phyloP scores from a whole-genome alignment of 2,888 invertebrate species.

The Dolichomitus sp. region DNA sequence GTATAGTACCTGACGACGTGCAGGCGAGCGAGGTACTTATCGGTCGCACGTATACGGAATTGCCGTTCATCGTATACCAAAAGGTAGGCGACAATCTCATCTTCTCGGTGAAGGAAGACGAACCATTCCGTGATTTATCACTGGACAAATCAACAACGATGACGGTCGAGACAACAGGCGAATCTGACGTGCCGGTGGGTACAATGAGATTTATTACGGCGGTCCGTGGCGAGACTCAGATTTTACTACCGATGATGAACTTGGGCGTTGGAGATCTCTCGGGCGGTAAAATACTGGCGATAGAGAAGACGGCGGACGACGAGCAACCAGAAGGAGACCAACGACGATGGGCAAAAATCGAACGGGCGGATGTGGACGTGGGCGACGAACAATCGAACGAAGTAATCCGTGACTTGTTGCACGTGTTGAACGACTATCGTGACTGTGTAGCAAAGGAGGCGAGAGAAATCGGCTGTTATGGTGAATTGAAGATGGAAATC shows the following conservation, averaged over 20 bases:
- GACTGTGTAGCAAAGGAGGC: constrained; percentile 30
- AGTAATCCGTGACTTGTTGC: constrained; percentile 33
- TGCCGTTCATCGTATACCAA: constrained; percentile 40
- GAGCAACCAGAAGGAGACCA: not conserved
- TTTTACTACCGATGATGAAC: constrained; percentile 43
- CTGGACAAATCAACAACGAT: not conserved
- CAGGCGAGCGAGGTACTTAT: constrained; percentile 26
- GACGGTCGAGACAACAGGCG: not conserved
- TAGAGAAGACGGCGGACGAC: constrained; percentile 6
- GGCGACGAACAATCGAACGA: constrained; percentile 27
- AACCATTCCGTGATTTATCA: constrained; percentile 4
- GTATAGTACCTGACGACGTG: constrained; percentile 28
- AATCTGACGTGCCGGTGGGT: constrained; percentile 30
- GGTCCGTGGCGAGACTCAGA: not conserved
- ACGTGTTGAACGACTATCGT: constrained; percentile 50
- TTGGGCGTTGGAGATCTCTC: constrained; percentile 27
- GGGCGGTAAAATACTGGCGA: constrained; percentile 13
- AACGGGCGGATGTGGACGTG: constrained; percentile 28
- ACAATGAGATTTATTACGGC: constrained; percentile 37
- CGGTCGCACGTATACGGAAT: constrained; percentile 55
- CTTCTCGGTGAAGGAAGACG: constrained; percentile 11
- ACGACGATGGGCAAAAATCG: constrained; percentile 16
- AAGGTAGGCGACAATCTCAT: constrained; percentile 39
- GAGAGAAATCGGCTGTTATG: constrained; percentile 46
- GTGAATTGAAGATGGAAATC: constrained; percentile 51